Conservation (phyloP, 2,797 vertebrate species). For the Anabacerthia variegaticeps region DNA sequence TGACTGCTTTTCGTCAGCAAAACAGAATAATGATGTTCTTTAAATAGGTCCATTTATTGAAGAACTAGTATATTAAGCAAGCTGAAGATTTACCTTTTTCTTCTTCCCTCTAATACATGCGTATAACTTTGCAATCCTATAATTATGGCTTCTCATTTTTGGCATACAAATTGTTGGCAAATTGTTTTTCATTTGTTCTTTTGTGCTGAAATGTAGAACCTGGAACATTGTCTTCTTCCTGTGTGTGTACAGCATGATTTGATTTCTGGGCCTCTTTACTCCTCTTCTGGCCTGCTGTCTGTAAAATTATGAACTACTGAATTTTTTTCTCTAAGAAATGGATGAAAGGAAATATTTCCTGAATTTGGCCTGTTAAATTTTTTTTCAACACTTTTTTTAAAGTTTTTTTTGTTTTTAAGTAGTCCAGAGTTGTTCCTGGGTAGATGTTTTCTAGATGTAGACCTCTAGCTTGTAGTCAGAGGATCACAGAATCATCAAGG, state of each 20-base stretch:
- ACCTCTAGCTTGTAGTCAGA: not conserved
- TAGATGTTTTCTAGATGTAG: not conserved
- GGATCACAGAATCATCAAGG: not conserved
- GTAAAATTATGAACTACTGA: not conserved
- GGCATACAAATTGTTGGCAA: not conserved
- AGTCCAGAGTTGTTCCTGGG: not conserved
- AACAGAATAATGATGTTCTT: constrained; percentile 29
- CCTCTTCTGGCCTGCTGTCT: not conserved
- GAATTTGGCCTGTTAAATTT: not conserved
- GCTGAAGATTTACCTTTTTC: constrained; percentile 23
- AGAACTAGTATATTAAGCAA: constrained; percentile 31
- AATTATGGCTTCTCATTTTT: constrained; percentile 48
- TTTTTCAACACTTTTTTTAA: not conserved
- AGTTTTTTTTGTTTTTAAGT: not conserved
- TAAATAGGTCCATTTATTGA: constrained; percentile 50
- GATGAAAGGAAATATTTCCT: not conserved
- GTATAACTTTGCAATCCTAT: not conserved
- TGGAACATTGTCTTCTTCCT: not conserved
- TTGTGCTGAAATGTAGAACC: not conserved
- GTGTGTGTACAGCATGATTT: not conserved
- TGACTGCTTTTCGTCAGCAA: constrained; percentile 47
- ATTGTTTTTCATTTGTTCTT: not conserved
- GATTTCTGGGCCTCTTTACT: not conserved
- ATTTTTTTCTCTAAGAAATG: not conserved
- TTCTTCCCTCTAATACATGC: not conserved